These are phyloP conservation scores for Aphelinus atriplicis DNA, from an alignment of 1,140 invertebrate species.

Conservation along the genomic window DNA sequence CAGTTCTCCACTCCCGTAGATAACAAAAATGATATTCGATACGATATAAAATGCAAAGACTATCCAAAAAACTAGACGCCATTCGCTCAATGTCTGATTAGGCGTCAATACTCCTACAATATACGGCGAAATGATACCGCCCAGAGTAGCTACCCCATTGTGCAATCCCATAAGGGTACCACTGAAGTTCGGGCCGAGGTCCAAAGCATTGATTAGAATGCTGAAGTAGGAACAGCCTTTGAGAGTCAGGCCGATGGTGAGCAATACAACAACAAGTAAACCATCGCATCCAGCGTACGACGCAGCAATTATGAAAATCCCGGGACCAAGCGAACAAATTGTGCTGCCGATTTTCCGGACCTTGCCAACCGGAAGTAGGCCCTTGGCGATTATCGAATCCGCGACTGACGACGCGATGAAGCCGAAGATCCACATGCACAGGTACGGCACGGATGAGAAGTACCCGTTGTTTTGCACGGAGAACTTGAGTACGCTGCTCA, in stretches of 20 bases:
- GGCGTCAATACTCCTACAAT: conserved; percentile 81
- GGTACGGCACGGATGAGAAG: conserved; percentile 77
- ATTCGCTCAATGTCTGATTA: conserved; percentile 77
- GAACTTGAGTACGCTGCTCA: conserved; percentile 87
- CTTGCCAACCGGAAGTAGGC: conserved; percentile 68
- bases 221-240: conserved; percentile 83
- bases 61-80: conserved; percentile 86
- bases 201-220: conserved; percentile 82
- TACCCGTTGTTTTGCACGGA: conserved; percentile 79
- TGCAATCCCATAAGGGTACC: conserved; percentile 86
- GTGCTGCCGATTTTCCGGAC: conserved; percentile 79
- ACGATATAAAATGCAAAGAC: conserved; percentile 76
- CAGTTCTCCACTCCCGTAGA: conserved; percentile 77
- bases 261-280: conserved; percentile 73
- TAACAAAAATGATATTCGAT: conserved; percentile 77
- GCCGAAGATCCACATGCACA: conserved; percentile 72
- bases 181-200: conserved; percentile 84
- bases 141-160: conserved; percentile 83
- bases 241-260: conserved; percentile 75
- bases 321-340: conserved; percentile 76
- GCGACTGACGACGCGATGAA: conserved; percentile 73
- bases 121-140: conserved; percentile 82
- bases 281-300: conserved; percentile 83
- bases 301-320: conserved; percentile 81
- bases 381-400: conserved; percentile 73